Base-by-base conservation (phyloP, 1,140 invertebrate genomes). In the Achatina immaculata region DNA sequence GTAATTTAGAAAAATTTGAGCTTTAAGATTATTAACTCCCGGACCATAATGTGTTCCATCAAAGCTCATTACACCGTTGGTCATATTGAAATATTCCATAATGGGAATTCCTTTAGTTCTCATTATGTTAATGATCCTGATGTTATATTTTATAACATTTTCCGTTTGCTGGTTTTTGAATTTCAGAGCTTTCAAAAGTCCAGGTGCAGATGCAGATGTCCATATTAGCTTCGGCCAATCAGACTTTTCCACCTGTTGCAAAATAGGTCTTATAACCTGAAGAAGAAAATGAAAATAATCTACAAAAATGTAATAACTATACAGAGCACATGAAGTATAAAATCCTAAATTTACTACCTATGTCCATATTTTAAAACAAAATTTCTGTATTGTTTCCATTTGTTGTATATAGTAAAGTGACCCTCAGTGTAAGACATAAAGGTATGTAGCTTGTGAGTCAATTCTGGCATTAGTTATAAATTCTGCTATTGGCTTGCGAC, bases 1-100 rank as follows among this genome's bases (percentile, higher is more conserved):
- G 36, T 78, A 62, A n/a, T 78, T 78, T 6, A 77, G 48, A 2
- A 58, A 62, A n/a, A 77, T 62, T n/a, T 77, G 74, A 28, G 55
- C 45, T 51, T 77, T 77, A 6, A 77, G 16, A 31, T 43, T 24
- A 40, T 77, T 77, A 4, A 77, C n/a, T 21, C 74, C 74, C 0
- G 19, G 24, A 21, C 74, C 74, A 62, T 77, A 77, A 40, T 77
- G 74, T 19, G 45, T 58, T 31, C 74, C 74, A 38, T 77, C 74
- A 11, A 34, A 55, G 55, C 74, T 77, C 31, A 55, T n/a, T 24
- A 77, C 48, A 19, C 16, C n/a, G 48, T 62, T 62, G 7, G 74
- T 77, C n/a, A 77, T 55, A 40, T 77, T 62, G 55, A 31, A 55
- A 40, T 19, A 28, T 21, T 77, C 38, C 28, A 77, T 38, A 19